phyloP scores from a whole-genome alignment of 2,888 invertebrate species.

The Pyrrhia umbra region DNA sequence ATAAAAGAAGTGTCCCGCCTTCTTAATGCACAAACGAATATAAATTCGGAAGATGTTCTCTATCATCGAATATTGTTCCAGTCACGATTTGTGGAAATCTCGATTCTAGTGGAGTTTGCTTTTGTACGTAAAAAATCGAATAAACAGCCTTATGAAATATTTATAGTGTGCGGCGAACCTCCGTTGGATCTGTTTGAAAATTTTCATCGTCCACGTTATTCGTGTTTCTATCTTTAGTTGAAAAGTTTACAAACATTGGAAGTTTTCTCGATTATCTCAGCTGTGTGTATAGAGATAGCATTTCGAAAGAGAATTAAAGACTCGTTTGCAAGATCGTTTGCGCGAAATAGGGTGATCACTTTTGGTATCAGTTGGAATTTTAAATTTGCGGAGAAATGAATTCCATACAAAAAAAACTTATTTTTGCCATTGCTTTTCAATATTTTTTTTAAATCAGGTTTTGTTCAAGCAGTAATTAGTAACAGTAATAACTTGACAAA shows the following conservation, averaged over 20 bases:
- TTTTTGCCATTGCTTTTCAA: neutral
- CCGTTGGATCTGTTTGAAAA: conserved; percentile 26
- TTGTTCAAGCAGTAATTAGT: neutral
- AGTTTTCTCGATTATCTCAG: conserved; percentile 31
- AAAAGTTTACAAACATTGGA: conserved; percentile 34
- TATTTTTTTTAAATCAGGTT: neutral
- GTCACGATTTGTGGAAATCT: conserved; percentile 65
- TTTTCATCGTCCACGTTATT: conserved; percentile 19
- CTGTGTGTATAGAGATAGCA: conserved; percentile 3
- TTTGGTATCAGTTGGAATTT: neutral
- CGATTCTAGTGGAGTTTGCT: conserved; percentile 62
- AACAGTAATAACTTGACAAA: neutral
- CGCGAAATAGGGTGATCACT: neutral
- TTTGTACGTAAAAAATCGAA: conserved; percentile 65
- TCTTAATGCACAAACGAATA: conserved; percentile 57
- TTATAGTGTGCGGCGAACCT: conserved; percentile 52
- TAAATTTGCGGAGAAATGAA: neutral
- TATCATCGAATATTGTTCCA: conserved; percentile 62
- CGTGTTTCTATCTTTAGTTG: conserved; percentile 26
- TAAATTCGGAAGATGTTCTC: conserved; percentile 58
- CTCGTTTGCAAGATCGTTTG: conserved; percentile 25
- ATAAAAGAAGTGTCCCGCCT: conserved; percentile 36
- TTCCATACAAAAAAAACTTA: neutral
- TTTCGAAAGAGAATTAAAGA: conserved; percentile 29
- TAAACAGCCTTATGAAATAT: conserved; percentile 68